Evolutionary conservation across 2,113 vertebrate species (phyloP).

Genomic region (Sardina pilchardus): DNA sequence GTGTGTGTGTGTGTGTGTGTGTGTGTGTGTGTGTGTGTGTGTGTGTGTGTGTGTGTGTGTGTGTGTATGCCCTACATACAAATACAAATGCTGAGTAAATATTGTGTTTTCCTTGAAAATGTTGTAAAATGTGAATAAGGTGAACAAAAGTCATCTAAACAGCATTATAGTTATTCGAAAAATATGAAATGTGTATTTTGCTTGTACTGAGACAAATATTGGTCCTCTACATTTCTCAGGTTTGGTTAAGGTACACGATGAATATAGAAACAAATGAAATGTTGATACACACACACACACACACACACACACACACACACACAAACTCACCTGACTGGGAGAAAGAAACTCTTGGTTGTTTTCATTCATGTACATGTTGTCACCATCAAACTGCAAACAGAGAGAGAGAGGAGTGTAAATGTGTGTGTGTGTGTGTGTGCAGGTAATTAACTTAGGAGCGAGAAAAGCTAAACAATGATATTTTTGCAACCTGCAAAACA

Average conservation of each 20-base stretch:
- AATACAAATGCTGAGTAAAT: neutral
- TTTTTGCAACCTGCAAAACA: neutral
- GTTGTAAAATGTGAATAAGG: neutral
- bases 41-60: conserved; percentile 17
- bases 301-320: neutral
- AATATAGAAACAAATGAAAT: too few species aligned
- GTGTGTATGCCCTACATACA: neutral
- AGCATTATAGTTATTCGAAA: neutral
- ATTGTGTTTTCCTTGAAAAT: neutral
- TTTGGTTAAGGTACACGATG: neutral
- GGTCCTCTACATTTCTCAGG: neutral
- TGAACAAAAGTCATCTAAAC: neutral
- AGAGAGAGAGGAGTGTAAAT: conserved; percentile 43
- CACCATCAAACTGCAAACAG: conserved; percentile 93
- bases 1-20: neutral
- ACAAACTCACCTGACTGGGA: conserved; percentile 84
- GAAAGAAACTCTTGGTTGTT: conserved; percentile 94
- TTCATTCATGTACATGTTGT: conserved; percentile 99
- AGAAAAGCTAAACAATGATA: neutral
- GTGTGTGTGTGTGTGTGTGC: neutral
- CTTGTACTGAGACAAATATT: too few species aligned
- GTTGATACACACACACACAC: neutral
- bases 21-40: neutral
- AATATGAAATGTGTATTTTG: too few species aligned
- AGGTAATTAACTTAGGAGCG: neutral